These are phyloP conservation scores for Dorcus parallelipipedus DNA, from an alignment of 2,888 invertebrate genomes.

Conservation along the genomic window DNA sequence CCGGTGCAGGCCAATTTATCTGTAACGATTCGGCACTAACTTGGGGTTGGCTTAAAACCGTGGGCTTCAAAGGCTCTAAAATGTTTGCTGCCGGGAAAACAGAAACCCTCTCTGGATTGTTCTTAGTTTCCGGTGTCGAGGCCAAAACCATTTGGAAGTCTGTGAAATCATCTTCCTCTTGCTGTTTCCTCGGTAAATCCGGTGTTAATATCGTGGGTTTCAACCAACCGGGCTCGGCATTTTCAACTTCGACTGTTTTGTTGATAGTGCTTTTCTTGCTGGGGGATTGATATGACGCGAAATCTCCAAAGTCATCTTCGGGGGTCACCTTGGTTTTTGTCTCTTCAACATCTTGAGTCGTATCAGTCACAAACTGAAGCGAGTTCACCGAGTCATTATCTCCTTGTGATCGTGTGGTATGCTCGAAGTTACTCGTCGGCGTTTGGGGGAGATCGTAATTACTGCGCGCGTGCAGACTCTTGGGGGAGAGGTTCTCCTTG, in stretches of 20 bases:
- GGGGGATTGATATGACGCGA: slow-evolving; percentile 48
- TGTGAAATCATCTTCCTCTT: slow-evolving; percentile 44
- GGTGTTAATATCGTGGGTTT: slow-evolving; percentile 40
- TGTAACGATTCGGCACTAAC: slow-evolving; percentile 43
- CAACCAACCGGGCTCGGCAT: slow-evolving; percentile 31
- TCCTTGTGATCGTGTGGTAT: slow-evolving; percentile 12
- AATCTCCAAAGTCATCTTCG: slow-evolving; percentile 47
- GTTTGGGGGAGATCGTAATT: not conserved
- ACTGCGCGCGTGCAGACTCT: too few relatives aligned
- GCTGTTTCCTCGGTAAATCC: slow-evolving; percentile 33
- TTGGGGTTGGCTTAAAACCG: slow-evolving; percentile 20
- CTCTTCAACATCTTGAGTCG: slow-evolving; percentile 3
- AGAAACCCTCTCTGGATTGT: too few relatives aligned
- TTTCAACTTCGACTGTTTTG: slow-evolving; percentile 12
- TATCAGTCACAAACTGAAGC: slow-evolving; percentile 27
- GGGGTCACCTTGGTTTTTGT: slow-evolving; percentile 8
- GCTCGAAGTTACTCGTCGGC: not conserved
- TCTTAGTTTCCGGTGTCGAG: too few relatives aligned
- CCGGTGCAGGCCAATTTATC: slow-evolving; percentile 64
- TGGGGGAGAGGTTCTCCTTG: too few relatives aligned
- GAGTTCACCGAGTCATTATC: slow-evolving; percentile 35
- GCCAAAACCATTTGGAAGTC: slow-evolving; percentile 43
- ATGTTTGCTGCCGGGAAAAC: not conserved
- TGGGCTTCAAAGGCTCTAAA: slow-evolving; percentile 34
- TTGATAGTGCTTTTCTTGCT: slow-evolving; percentile 15